phyloP scores from a whole-genome alignment of 2,113 vertebrate species.

The Oxyura jamaicensis region DNA sequence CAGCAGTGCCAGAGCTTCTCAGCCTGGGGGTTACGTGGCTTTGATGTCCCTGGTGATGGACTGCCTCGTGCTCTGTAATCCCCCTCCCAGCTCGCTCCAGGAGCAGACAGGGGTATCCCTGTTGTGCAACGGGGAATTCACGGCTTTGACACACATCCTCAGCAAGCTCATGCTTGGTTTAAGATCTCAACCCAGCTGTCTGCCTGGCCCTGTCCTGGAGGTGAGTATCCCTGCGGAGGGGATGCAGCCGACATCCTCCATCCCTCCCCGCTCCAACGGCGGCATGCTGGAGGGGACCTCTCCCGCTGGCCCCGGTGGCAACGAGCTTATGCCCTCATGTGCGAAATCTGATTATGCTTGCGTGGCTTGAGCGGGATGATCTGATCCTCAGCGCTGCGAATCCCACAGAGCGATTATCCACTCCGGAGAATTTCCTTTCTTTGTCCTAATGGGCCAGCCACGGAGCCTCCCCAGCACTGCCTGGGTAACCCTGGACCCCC shows the following conservation, averaged over 20 bases:
- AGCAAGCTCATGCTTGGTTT: neutral
- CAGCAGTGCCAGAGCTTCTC: neutral
- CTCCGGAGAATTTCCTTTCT: neutral
- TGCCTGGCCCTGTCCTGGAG: neutral
- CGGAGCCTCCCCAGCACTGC: neutral
- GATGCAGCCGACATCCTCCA: neutral
- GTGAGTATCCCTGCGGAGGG: neutral
- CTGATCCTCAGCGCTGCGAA: neutral
- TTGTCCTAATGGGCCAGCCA: neutral
- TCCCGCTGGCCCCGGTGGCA: neutral
- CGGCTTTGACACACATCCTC: neutral
- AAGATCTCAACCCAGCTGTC: neutral
- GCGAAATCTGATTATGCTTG: slow-evolving; percentile 33
- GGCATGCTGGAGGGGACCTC: neutral
- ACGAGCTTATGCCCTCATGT: neutral
- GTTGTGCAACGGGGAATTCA: neutral
- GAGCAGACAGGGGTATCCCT: neutral
- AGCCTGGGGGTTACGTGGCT: neutral
- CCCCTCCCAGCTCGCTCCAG: neutral
- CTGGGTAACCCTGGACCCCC: fast-evolving
- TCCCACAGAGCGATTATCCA: slow-evolving; percentile 14
- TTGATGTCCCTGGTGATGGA: neutral
- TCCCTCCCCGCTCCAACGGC: neutral
- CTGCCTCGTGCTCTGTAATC: neutral
- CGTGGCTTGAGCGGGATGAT: slow-evolving; percentile 50